Conservation (phyloP, 2,113 vertebrate genomes). For the Cephalopterus ornatus region DNA sequence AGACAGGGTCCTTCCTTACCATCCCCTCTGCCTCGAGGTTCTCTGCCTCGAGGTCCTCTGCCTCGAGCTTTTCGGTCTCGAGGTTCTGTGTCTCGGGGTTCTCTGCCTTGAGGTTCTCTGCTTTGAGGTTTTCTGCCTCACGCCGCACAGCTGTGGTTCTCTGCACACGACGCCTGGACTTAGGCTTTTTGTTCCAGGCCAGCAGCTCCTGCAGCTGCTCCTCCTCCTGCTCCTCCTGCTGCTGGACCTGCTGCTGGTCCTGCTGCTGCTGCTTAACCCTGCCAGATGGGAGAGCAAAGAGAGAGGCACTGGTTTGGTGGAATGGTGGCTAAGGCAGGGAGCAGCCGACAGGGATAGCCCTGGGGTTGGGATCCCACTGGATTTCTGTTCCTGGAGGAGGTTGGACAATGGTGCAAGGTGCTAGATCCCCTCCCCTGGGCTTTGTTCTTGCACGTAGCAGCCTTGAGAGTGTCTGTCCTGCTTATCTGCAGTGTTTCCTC, state of each 20-base stretch:
- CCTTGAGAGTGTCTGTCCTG: background rate
- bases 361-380: background rate
- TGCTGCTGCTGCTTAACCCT: conserved; percentile 65
- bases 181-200: background rate
- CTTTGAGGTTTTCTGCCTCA: no score
- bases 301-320: background rate
- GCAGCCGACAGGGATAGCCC: background rate
- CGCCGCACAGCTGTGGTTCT: background rate
- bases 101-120: background rate
- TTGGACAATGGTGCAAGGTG: background rate
- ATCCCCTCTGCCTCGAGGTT: background rate
- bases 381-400: background rate
- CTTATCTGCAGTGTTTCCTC: background rate
- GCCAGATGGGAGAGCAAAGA: background rate
- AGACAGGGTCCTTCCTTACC: conserved; percentile 5
- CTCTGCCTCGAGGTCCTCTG: background rate
- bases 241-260: background rate
- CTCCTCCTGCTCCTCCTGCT: background rate
- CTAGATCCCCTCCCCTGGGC: background rate
- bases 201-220: conserved; percentile 63
- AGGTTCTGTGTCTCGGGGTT: no score
- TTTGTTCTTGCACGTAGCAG: background rate
- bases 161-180: background rate
- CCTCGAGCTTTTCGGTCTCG: background rate
- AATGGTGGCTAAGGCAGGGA: background rate